These are phyloP conservation scores for Fissipunctia ypsillon DNA, from an alignment of 2,888 invertebrate genomes.

Conservation along the genomic window DNA sequence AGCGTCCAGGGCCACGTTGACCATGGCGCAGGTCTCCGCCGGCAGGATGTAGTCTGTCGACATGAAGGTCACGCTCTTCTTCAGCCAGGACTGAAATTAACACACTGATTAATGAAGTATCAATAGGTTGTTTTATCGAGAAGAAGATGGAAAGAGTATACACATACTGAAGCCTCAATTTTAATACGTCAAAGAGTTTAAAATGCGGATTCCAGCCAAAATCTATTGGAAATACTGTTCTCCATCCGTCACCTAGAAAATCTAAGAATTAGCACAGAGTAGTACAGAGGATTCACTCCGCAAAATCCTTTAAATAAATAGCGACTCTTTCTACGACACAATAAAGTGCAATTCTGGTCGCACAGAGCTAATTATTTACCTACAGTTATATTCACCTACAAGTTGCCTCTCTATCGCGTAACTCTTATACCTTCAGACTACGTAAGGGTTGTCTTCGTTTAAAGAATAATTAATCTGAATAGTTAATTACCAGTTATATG, in stretches of 20 bases:
- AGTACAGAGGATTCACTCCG: no score
- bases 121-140: neutral
- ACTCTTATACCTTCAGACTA: no score
- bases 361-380: no score
- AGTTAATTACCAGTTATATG: no score
- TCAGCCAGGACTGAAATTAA: conserved; percentile 94
- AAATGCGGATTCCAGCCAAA: neutral
- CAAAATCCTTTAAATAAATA: no score
- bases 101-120: neutral
- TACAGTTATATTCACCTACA: no score
- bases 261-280: neutral
- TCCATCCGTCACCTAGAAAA: neutral
- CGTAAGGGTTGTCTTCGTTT: no score
- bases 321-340: no score
- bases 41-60: conserved; percentile 99
- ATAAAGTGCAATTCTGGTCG: no score
- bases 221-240: neutral
- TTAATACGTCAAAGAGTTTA: neutral
- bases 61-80: conserved; percentile 97
- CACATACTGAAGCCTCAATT: neutral
- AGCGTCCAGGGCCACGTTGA: conserved; percentile 99
- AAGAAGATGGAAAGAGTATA: neutral
- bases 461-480: no score
- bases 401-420: no score
- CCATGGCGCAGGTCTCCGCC: conserved; percentile 99